phyloP scores from a whole-genome alignment of 2,888 invertebrate species.

The Leptogaster cylindrica region DNA sequence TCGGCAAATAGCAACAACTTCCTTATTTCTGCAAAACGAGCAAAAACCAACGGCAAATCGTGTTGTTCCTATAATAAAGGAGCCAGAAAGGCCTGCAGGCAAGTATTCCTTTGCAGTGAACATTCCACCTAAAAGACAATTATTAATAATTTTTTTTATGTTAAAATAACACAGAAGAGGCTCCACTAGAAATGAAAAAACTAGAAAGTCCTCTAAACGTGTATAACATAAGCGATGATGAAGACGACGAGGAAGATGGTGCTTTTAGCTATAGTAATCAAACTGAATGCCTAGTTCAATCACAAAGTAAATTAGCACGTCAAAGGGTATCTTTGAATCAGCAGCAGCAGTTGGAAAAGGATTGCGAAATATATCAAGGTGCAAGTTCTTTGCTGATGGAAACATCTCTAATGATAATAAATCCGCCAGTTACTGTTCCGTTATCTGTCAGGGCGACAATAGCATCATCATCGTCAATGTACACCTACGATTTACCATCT shows the following conservation, averaged over 20 bases:
- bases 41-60: slow-evolving; percentile 59
- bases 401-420: slow-evolving; percentile 58
- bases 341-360: slow-evolving; percentile 51
- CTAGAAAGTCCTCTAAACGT: slow-evolving; percentile 56
- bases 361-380: slow-evolving; percentile 39
- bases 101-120: slow-evolving; percentile 41
- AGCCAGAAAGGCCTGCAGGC: slow-evolving; percentile 56
- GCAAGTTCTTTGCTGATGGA: slow-evolving; percentile 57
- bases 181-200: slow-evolving; percentile 59
- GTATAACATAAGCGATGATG: slow-evolving; percentile 58
- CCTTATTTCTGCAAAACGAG: slow-evolving; percentile 63
- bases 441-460: slow-evolving; percentile 47
- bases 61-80: slow-evolving; percentile 61
- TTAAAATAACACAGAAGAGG: slow-evolving; percentile 50
- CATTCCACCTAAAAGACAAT: not conserved
- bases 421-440: slow-evolving; percentile 48
- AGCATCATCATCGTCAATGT: slow-evolving; percentile 21
- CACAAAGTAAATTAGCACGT: slow-evolving; percentile 57
- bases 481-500: slow-evolving; percentile 55
- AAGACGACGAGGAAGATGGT: slow-evolving; percentile 51
- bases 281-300: slow-evolving; percentile 46
- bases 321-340: slow-evolving; percentile 58
- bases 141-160: slow-evolving; percentile 1
- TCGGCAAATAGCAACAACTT: slow-evolving; percentile 62
- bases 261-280: slow-evolving; percentile 40